phyloP scores from a whole-genome alignment of 2,113 vertebrate genomes.

The Gadus chalcogrammus region DNA sequence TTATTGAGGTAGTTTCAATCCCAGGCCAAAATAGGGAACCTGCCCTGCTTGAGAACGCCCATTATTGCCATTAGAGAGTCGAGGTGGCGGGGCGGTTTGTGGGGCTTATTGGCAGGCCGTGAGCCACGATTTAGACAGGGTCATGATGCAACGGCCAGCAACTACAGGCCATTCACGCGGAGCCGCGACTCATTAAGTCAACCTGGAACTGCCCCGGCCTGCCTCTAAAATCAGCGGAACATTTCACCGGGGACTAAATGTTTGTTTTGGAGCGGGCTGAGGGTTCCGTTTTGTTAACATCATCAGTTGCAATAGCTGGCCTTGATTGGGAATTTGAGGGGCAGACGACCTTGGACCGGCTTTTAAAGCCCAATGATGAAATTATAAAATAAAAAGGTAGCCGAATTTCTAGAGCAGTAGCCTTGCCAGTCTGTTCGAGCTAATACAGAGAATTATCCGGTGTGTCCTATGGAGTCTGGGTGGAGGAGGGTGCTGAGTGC shows the following conservation, averaged over 20 bases:
- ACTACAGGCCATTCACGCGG: too few relatives aligned
- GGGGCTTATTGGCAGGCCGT: too few relatives aligned
- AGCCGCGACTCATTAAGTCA: too few relatives aligned
- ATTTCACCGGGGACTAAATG: slow-evolving; percentile 24
- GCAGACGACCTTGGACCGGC: slow-evolving; percentile 7
- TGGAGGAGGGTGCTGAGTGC: not conserved
- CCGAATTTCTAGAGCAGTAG: slow-evolving; percentile 29
- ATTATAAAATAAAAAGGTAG: slow-evolving; percentile 42
- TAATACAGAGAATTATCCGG: slow-evolving; percentile 30
- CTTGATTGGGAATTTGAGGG: not conserved
- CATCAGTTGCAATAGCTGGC: slow-evolving; percentile 47
- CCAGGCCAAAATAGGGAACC: too few relatives aligned
- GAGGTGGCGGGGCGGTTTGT: too few relatives aligned
- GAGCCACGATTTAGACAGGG: not conserved
- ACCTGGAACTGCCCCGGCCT: not conserved
- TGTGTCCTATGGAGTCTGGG: slow-evolving; percentile 42
- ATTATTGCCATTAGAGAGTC: too few relatives aligned
- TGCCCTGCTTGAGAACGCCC: too few relatives aligned
- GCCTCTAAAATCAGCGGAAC: slow-evolving; percentile 7
- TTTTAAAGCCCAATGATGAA: slow-evolving; percentile 46
- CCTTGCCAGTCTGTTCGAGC: slow-evolving; percentile 29
- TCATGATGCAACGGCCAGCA: slow-evolving; percentile 51
- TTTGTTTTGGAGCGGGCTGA: slow-evolving; percentile 31
- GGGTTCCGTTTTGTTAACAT: slow-evolving; percentile 35
- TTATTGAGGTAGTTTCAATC: too few relatives aligned